A percentile compares a stretch with the other conserved stretches of the same genome.
phyloP scores from a whole-genome alignment of 2,888 invertebrate species.

The Prosapia bicincta region DNA sequence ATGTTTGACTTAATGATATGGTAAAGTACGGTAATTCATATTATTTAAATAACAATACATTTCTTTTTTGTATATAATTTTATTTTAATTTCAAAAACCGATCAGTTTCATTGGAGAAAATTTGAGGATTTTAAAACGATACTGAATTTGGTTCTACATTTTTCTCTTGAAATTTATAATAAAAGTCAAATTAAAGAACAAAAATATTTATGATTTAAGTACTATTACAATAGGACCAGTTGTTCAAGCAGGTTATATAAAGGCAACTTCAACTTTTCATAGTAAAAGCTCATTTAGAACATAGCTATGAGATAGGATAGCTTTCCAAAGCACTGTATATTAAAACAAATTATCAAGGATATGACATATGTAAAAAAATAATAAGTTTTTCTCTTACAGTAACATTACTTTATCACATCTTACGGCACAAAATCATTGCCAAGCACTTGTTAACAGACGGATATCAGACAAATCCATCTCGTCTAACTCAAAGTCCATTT shows the following conservation, averaged over 20 bases:
- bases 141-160: background rate
- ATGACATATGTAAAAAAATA: constrained; percentile 31
- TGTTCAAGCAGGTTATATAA: background rate
- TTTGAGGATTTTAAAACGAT: background rate
- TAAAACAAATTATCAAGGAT: constrained; percentile 11
- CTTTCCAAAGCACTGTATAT: background rate
- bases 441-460: constrained; percentile 30
- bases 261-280: background rate
- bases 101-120: background rate
- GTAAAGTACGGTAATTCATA: no score
- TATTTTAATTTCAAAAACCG: background rate
- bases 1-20: no score
- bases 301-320: background rate
- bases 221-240: background rate
- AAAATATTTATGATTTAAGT: background rate
- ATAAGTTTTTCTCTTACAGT: constrained; percentile 21
- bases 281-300: background rate
- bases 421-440: constrained; percentile 30
- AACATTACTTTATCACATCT: constrained; percentile 30
- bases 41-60: no score
- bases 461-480: constrained; percentile 17
- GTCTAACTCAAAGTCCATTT: constrained; percentile 17
- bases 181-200: background rate
- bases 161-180: background rate
- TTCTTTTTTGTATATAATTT: no score